Percentiles rank a stretch among this genome's conserved stretches.
Conservation (phyloP, 2,113 vertebrate species). For the Anarrhichthys ocellatus region DNA sequence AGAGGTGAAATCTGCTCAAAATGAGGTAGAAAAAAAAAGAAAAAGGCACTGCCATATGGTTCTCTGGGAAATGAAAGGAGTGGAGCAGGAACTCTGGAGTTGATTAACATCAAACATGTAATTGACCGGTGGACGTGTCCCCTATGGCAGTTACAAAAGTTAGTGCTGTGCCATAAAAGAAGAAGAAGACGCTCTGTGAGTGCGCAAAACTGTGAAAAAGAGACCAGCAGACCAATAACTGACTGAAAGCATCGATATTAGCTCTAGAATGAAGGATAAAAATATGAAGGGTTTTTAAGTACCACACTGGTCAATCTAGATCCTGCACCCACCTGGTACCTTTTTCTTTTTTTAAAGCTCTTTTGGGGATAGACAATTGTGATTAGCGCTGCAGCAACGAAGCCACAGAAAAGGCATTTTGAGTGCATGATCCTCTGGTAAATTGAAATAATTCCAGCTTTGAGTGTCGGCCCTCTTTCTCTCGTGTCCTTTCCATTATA, state of each 20-base stretch:
- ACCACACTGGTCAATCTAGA: constrained; percentile 12
- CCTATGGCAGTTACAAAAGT: neutral
- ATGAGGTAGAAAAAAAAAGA: constrained; percentile 8
- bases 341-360: constrained; percentile 15
- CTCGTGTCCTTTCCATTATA: neutral
- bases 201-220: neutral
- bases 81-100: neutral
- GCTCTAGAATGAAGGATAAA: neutral
- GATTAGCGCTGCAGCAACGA: constrained; percentile 5
- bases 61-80: neutral
- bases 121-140: neutral
- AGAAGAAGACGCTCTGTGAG: neutral
- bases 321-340: neutral
- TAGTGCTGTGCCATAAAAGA: neutral
- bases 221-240: neutral
- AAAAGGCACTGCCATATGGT: neutral
- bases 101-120: neutral
- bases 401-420: neutral
- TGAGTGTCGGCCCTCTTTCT: constrained; percentile 4
- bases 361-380: neutral
- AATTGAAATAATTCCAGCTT: constrained; percentile 42
- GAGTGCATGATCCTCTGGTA: neutral
- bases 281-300: neutral
- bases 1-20: constrained; percentile 29
- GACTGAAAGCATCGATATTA: neutral